A percentile compares a stretch with the other conserved stretches of the same genome.
Evolutionary conservation across 2,888 invertebrate genomes (phyloP).

Genomic region (Torymus tubicola): DNA sequence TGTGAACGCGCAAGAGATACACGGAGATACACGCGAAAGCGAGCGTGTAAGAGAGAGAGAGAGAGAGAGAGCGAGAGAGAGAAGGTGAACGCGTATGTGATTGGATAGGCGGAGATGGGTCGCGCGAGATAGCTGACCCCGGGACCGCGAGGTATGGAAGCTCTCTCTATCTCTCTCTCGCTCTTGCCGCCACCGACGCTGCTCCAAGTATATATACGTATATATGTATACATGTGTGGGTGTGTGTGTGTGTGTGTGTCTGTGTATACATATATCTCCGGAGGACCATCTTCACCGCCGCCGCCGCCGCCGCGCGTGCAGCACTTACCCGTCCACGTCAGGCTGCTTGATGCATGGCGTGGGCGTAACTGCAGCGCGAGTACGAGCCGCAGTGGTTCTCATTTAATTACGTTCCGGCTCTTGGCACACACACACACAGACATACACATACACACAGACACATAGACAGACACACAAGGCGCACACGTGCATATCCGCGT

Average conservation of each 20-base stretch:
- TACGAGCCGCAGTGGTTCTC: conserved; percentile 74
- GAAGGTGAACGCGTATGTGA: conserved; percentile 72
- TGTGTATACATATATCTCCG: conserved; percentile 68
- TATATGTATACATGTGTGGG: conserved; percentile 58
- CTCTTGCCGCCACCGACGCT: conserved; percentile 64
- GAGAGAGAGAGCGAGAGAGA: neutral
- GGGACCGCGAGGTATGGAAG: conserved; percentile 67
- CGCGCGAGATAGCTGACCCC: conserved; percentile 76
- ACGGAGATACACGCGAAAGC: conserved; percentile 4
- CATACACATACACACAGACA: too few species aligned
- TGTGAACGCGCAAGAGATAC: neutral
- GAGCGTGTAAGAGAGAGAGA: neutral
- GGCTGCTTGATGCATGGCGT: conserved; percentile 75
- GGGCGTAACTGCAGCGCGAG: conserved; percentile 70
- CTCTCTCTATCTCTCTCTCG: neutral
- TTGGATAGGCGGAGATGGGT: conserved; percentile 77
- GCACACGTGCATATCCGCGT: conserved; percentile 4
- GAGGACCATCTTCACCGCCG: conserved; percentile 71
- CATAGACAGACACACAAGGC: neutral
- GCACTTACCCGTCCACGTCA: conserved; percentile 74
- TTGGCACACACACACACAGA: neutral
- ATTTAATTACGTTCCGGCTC: conserved; percentile 71
- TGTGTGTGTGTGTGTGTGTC: too few species aligned
- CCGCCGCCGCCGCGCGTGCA: conserved; percentile 65
- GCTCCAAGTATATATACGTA: conserved; percentile 65